Evolutionary conservation across 2,113 vertebrate genomes (phyloP).

Genomic region (Cromileptes altivelis): DNA sequence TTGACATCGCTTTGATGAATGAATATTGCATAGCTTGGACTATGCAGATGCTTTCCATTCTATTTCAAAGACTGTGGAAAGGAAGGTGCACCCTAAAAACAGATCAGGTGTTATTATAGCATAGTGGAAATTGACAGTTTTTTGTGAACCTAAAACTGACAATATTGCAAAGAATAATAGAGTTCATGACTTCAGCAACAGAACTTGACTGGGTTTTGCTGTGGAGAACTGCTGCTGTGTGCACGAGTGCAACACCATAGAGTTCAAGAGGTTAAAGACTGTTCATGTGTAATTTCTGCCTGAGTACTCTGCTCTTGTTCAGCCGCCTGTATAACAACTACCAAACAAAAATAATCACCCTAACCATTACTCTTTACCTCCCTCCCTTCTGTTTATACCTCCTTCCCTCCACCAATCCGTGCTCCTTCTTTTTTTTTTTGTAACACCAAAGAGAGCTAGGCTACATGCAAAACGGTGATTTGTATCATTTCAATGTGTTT

Average conservation of each 20-base stretch:
- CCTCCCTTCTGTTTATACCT: not conserved
- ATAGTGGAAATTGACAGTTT: not conserved
- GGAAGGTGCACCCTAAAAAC: not conserved
- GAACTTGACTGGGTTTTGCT: not conserved
- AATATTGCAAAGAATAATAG: not conserved
- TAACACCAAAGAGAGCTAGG: conserved; percentile 4
- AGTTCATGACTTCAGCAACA: not conserved
- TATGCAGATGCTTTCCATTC: not conserved
- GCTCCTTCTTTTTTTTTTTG: not conserved
- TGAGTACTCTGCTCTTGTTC: conserved; percentile 3
- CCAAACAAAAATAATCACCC: not conserved
- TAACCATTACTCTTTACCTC: not conserved
- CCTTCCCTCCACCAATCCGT: not conserved
- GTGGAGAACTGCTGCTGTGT: not conserved
- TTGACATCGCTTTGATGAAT: too few species aligned
- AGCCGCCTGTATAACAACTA: not conserved
- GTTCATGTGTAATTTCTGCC: conserved; percentile 22
- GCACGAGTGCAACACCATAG: not conserved
- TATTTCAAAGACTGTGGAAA: not conserved
- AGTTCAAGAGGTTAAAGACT: conserved; percentile 17
- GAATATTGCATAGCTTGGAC: not conserved
- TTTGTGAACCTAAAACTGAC: not conserved
- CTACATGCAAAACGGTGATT: conserved; percentile 1
- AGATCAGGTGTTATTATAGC: not conserved
- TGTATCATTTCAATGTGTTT: conserved; percentile 16